These are phyloP conservation scores for Aleiodes sp. DNA, from an alignment of 1,140 invertebrate species.

Conservation along the genomic window DNA sequence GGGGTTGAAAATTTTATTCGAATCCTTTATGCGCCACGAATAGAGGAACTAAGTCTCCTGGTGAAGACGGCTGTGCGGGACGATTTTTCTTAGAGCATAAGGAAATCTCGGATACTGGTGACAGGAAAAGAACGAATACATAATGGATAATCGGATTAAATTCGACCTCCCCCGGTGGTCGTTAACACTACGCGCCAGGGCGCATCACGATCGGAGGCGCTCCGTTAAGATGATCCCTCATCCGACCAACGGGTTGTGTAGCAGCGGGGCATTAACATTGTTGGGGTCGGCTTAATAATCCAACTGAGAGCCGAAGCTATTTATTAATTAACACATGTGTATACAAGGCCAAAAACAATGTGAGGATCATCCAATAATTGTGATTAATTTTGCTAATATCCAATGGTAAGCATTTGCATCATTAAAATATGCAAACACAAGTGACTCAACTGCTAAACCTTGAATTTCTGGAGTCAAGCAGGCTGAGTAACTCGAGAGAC, in stretches of 20 bases:
- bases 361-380: no score
- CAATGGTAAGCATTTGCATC: no score
- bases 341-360: background rate
- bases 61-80: background rate
- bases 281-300: background rate
- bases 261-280: conserved; percentile 3
- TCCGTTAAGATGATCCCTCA: background rate
- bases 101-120: background rate
- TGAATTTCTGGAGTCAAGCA: no score
- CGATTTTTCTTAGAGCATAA: background rate
- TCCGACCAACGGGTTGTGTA: conserved; percentile 2
- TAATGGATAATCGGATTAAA: background rate
- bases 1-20: background rate
- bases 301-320: background rate
- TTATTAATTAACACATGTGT: background rate
- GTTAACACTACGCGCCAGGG: background rate
- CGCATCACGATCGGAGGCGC: background rate
- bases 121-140: background rate
- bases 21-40: background rate
- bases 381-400: no score
- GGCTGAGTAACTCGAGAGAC: no score
- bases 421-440: no score
- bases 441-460: no score
- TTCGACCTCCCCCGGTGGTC: background rate
- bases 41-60: background rate